Percentiles rank a stretch among this genome's conserved stretches.
Evolutionary conservation across 2,888 invertebrate genomes (phyloP).

Genomic region (Eupithecia abbreviata): DNA sequence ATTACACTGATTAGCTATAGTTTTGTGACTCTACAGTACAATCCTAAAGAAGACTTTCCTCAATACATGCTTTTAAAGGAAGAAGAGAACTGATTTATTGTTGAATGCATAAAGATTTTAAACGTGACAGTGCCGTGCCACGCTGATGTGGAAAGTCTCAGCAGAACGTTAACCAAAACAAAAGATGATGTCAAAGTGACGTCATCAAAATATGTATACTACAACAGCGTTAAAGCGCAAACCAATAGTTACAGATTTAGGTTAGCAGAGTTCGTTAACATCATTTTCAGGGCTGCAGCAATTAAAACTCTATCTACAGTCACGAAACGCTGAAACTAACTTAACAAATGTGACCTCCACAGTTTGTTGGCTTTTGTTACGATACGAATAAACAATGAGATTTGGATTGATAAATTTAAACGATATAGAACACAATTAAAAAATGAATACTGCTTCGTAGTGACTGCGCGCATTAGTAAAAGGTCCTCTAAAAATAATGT

Average conservation of each 20-base stretch:
- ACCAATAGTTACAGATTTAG: slow-evolving; percentile 32
- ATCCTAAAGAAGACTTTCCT: not conserved
- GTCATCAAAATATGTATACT: slow-evolving; percentile 28
- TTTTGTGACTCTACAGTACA: not conserved
- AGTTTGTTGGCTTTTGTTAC: not conserved
- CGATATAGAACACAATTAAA: not conserved
- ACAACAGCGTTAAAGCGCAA: slow-evolving; percentile 9
- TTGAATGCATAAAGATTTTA: not conserved
- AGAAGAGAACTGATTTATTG: not conserved
- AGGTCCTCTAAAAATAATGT: not conserved
- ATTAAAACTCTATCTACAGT: slow-evolving; percentile 23
- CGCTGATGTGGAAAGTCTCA: not conserved
- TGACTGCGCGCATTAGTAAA: not conserved
- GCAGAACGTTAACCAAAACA: slow-evolving; percentile 18
- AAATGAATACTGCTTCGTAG: not conserved
- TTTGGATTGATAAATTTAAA: not conserved
- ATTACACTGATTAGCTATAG: not conserved
- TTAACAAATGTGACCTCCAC: slow-evolving; percentile 29
- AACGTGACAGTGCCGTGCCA: not conserved
- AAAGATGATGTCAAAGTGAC: slow-evolving; percentile 36
- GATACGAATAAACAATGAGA: not conserved
- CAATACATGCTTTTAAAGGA: not conserved
- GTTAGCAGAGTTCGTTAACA: slow-evolving; percentile 37
- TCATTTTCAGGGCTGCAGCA: slow-evolving; percentile 27
- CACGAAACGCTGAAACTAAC: slow-evolving; percentile 33